Evolutionary conservation across 2,797 vertebrate genomes (phyloP).

Genomic region (Halcyon chelicuti): DNA sequence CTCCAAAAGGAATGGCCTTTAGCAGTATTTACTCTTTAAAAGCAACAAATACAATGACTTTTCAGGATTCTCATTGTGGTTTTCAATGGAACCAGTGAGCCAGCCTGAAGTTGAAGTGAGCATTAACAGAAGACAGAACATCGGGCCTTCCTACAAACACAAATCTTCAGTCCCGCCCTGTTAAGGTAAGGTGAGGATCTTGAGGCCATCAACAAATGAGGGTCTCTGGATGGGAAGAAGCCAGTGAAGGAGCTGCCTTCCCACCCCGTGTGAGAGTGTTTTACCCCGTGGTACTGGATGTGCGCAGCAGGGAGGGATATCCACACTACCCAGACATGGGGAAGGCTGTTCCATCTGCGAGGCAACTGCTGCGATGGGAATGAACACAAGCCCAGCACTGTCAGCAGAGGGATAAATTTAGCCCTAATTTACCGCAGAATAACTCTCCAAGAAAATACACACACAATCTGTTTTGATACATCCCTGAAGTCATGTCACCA

Average conservation of each 20-base stretch:
- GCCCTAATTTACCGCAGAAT: slow-evolving; percentile 54
- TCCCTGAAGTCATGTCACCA: slow-evolving; percentile 55
- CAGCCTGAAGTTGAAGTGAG: neutral
- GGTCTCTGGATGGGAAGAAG: neutral
- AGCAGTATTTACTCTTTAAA: neutral
- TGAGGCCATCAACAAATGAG: neutral
- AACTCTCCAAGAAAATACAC: slow-evolving; percentile 39
- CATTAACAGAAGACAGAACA: neutral
- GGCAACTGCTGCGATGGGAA: neutral
- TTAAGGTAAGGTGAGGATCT: neutral
- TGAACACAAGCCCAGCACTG: slow-evolving; percentile 7
- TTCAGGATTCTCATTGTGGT: neutral
- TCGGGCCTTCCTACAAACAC: neutral
- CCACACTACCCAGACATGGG: neutral
- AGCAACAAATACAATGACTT: neutral
- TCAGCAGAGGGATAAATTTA: slow-evolving; percentile 51
- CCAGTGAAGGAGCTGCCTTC: neutral
- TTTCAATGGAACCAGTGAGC: neutral
- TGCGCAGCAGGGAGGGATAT: neutral
- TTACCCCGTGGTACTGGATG: neutral
- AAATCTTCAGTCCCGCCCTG: neutral
- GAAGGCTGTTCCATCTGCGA: neutral
- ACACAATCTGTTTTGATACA: slow-evolving; percentile 54
- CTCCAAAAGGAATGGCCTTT: neutral
- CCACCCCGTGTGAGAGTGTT: accelerated